phyloP scores from a whole-genome alignment of 2,888 invertebrate genomes.

The Sinotaia quadrata region DNA sequence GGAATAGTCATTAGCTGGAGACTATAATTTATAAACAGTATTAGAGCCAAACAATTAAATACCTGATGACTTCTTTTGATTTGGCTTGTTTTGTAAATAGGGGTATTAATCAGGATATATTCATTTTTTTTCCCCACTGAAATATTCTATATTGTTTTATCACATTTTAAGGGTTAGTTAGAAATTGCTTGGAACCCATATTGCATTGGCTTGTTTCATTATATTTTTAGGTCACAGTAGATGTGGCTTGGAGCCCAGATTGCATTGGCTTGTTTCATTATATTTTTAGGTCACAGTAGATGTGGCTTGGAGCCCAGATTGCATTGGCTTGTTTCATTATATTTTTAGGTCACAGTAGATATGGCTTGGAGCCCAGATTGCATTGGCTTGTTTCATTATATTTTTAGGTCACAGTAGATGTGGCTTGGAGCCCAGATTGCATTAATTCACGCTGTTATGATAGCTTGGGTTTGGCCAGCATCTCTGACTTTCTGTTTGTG shows the following conservation, averaged over 20 bases:
- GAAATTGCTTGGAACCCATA: conserved; percentile 72
- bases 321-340: conserved; percentile 1
- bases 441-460: conserved; percentile 72
- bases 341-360: conserved; percentile 69
- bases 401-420: conserved; percentile 70
- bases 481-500: conserved; percentile 70
- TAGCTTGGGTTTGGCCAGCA: conserved; percentile 60
- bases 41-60: too few relatives aligned
- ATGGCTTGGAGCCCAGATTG: conserved; percentile 71
- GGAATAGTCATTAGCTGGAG: too few relatives aligned
- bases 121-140: too few relatives aligned
- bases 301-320: conserved; percentile 55
- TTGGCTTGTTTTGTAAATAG: too few relatives aligned
- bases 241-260: conserved; percentile 71
- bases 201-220: conserved; percentile 59
- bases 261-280: conserved; percentile 59
- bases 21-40: too few relatives aligned
- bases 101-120: too few relatives aligned
- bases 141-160: too few relatives aligned
- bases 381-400: conserved; percentile 52
- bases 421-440: conserved; percentile 71
- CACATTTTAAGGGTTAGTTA: conserved; percentile 64
- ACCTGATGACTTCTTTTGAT: too few relatives aligned
- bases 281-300: conserved; percentile 70
- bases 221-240: conserved; percentile 67